Conservation (phyloP, 2,797 vertebrate genomes). For the Enteromius mattozi region DNA sequence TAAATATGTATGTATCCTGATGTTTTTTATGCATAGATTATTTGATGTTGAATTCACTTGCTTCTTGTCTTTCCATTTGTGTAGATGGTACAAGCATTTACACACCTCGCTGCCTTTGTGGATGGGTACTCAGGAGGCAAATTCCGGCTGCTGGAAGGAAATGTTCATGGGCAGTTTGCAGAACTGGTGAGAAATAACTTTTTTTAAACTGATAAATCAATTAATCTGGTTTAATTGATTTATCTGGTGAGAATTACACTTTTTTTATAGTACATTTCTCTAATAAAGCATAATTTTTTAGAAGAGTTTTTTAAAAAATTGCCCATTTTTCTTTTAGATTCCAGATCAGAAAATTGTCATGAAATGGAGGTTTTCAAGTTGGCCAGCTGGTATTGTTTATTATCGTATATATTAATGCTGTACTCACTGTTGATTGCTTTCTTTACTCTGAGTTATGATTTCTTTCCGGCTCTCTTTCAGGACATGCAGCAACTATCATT, state of each 20-base stretch:
- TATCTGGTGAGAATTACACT: not conserved
- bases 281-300: not conserved
- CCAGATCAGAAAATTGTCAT: constrained; percentile 86
- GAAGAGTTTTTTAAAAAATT: not conserved
- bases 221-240: not conserved
- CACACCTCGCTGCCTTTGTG: constrained; percentile 81
- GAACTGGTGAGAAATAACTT: constrained; percentile 80
- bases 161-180: constrained; percentile 85
- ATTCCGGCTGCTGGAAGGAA: constrained; percentile 89
- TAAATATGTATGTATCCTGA: not conserved
- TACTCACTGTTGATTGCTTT: not conserved
- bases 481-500: constrained; percentile 84
- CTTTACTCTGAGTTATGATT: not conserved
- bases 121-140: constrained; percentile 85
- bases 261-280: not conserved
- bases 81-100: constrained; percentile 92
- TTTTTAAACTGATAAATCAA: not conserved
- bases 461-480: constrained; percentile 68
- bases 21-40: not conserved
- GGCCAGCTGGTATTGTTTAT: constrained; percentile 85
- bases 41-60: not conserved
- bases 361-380: constrained; percentile 94
- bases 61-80: constrained; percentile 16
- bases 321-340: constrained; percentile 73
- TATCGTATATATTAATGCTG: not conserved